Percentiles rank a stretch among this genome's conserved stretches.
These are phyloP conservation scores for Antheraea assamensis DNA, from an alignment of 2,888 invertebrate genomes.

Conservation along the genomic window DNA sequence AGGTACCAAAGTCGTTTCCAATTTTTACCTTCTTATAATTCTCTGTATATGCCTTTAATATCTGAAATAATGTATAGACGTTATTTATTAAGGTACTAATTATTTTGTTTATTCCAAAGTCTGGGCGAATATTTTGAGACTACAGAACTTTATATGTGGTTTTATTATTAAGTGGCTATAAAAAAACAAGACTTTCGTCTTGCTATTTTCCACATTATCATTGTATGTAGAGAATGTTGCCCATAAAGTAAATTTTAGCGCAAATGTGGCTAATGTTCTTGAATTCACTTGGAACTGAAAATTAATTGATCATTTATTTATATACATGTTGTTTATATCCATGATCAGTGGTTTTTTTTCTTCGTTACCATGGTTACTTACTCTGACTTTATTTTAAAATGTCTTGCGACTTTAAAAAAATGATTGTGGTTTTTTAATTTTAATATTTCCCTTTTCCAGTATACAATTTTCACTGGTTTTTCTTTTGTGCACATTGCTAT, in stretches of 20 bases:
- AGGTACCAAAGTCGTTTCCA: background rate
- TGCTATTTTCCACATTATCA: background rate
- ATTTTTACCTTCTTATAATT: background rate
- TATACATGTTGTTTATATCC: background rate
- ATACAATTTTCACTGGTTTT: conserved; percentile 11
- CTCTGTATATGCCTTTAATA: background rate
- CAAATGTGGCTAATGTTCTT: background rate
- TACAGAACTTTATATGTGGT: background rate
- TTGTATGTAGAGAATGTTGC: background rate
- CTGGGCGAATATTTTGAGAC: background rate
- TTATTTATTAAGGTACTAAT: background rate
- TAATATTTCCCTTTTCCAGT: background rate
- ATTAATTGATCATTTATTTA: background rate
- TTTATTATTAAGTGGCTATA: background rate
- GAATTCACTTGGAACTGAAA: background rate
- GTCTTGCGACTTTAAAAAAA: background rate
- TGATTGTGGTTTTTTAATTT: background rate
- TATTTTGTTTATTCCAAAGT: background rate
- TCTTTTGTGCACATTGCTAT: background rate
- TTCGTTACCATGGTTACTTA: background rate
- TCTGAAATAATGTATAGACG: background rate
- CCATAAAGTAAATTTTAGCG: background rate
- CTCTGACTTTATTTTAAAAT: background rate
- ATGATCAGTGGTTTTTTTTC: background rate
- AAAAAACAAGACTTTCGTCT: background rate